Evolutionary conservation across 2,888 invertebrate species (phyloP), one percentile per base, ranked within the genome.

Genomic region (Gortyna flavago): DNA sequence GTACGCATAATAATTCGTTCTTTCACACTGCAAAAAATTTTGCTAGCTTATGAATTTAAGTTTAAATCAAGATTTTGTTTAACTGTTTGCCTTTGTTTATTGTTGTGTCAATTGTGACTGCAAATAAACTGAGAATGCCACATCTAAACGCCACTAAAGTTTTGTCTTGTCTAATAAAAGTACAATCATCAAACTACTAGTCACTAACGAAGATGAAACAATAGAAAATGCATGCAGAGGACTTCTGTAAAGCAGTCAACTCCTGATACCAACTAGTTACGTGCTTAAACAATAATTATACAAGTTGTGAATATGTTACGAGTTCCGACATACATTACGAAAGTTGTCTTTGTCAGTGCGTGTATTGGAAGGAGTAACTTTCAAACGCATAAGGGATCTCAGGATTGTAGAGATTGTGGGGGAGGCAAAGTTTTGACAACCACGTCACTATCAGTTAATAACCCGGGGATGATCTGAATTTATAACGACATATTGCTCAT

Each of bases 401-500:
- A 88, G 91, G 92, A 92, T 92, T 92, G 90, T 89, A 88, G 88
- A 93, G 92, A 94, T 93, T 92, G 92, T 91, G 90, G 90, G 89
- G 90, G 90, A 86, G 90, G 91, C 86, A 90, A 95, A 95, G 93
- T 96, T 96, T 94, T 93, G 94, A 95, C 93, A 94, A 91, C 92
- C 92, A 93, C 92, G 95, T 95, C 95, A 96, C 95, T 95, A 95
- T 95, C 96, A 95, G 95, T 93, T 95, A 95, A 94, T 95, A 94
- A 93, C 92, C 91, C 91, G 89, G 91, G 91, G 91, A 90, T 92
- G 92, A 93, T 94, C 91, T 92, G 93, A 94, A 94, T 94, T 92
- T 92, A 90, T 92, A 94, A 93, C 90, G 91, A 89, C 90, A 85
- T 89, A 88, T 85, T 85, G 81, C 84, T 86, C 80, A 68, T 84